Conservation (phyloP, 2,888 invertebrate species). For the Formica aserva region DNA sequence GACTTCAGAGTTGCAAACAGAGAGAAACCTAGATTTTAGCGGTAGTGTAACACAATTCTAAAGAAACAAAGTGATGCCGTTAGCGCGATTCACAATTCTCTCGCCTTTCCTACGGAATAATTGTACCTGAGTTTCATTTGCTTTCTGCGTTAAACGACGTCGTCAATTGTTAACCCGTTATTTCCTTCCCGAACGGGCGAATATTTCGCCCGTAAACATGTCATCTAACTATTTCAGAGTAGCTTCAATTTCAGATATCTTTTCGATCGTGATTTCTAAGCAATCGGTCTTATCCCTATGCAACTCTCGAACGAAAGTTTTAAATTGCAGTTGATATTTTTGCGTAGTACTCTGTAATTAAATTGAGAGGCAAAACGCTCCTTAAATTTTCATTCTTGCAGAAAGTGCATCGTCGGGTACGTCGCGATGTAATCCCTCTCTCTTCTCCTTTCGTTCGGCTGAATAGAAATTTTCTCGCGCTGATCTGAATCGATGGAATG, state of each 20-base stretch:
- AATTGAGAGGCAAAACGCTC: conserved; percentile 3
- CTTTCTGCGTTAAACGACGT: conserved; percentile 8
- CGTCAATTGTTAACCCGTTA: conserved; percentile 20
- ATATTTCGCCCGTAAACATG: background rate
- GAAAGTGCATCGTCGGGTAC: background rate
- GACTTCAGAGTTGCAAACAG: background rate
- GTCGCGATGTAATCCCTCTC: conserved; percentile 15
- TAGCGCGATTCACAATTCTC: conserved; percentile 6
- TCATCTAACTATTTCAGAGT: background rate
- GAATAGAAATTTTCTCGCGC: conserved; percentile 29
- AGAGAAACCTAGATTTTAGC: conserved; percentile 16
- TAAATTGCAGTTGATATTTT: background rate
- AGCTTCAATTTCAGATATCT: background rate
- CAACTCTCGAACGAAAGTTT: background rate
- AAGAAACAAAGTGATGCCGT: conserved; percentile 28
- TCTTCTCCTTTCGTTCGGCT: background rate
- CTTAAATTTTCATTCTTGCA: conserved; percentile 39
- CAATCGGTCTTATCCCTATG: background rate
- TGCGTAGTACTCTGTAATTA: background rate
- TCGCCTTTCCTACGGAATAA: conserved; percentile 13
- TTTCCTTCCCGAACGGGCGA: background rate
- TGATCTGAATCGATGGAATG: conserved; percentile 8
- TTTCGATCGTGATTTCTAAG: background rate
- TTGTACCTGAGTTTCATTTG: conserved; percentile 28
- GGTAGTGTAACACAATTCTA: conserved; percentile 7